Percentiles rank a stretch among this genome's conserved stretches.
Evolutionary conservation across 2,113 vertebrate genomes (phyloP).

Genomic region (Ciconia stormi): DNA sequence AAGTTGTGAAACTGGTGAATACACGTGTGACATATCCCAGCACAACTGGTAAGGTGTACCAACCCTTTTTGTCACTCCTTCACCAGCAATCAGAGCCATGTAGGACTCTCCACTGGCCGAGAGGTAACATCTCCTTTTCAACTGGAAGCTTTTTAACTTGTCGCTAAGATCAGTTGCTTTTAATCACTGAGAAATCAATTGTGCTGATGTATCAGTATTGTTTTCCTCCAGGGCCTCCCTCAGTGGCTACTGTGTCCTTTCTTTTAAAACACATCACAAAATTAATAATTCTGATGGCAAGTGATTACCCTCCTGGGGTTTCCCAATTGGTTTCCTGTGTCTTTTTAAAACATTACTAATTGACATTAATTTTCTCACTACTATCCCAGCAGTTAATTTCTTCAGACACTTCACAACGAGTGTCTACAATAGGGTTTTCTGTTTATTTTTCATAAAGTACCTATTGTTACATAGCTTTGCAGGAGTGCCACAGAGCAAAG

Average conservation of each 20-base stretch:
- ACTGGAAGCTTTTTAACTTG: neutral
- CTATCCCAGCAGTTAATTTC: neutral
- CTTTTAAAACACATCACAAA: neutral
- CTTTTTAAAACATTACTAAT: conserved; percentile 40
- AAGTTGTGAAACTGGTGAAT: neutral
- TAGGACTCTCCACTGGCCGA: neutral
- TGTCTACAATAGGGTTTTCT: neutral
- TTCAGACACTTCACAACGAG: neutral
- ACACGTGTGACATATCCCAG: neutral
- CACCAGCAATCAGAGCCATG: neutral
- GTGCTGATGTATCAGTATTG: neutral
- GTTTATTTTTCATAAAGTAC: neutral
- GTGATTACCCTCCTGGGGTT: conserved; percentile 6
- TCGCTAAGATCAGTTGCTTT: neutral
- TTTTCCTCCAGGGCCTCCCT: neutral
- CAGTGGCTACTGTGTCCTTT: neutral
- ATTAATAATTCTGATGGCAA: conserved; percentile 26
- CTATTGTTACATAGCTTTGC: neutral
- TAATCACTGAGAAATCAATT: neutral
- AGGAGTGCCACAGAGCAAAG: neutral
- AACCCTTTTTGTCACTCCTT: neutral
- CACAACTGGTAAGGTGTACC: neutral
- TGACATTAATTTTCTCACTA: neutral
- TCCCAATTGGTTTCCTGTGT: neutral
- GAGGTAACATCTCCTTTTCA: neutral